phyloP scores from a whole-genome alignment of 2,888 invertebrate species.

The Orthonychiurus folsomi region DNA sequence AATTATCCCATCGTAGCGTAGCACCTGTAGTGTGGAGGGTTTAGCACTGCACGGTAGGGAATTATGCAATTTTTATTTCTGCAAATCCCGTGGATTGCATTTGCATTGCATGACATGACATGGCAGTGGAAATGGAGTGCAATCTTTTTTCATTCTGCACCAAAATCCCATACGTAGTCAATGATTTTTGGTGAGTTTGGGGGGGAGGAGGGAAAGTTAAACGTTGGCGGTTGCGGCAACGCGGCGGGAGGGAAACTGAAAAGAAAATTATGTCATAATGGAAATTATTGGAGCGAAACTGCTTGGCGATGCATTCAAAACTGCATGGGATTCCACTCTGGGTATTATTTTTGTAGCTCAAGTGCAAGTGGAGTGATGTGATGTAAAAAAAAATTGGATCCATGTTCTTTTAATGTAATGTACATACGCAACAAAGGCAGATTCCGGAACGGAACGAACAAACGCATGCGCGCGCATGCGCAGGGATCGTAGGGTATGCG shows the following conservation, averaged over 20 bases:
- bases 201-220: neutral
- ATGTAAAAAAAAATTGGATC: neutral
- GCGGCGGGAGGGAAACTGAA: neutral
- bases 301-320: neutral
- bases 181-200: neutral
- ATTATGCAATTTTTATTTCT: neutral
- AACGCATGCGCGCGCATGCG: neutral
- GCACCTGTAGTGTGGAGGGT: too few species aligned
- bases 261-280: neutral
- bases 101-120: too few species aligned
- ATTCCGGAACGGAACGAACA: neutral
- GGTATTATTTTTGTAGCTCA: too few species aligned
- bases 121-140: too few species aligned
- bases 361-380: neutral
- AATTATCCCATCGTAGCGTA: too few species aligned
- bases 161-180: too few species aligned
- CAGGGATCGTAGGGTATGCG: neutral
- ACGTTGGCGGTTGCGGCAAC: neutral
- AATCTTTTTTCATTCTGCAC: too few species aligned
- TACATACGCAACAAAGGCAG: neutral
- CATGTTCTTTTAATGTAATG: neutral
- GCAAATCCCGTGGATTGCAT: neutral
- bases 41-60: neutral
- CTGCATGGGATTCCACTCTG: too few species aligned
- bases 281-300: constrained; percentile 1